These are phyloP conservation scores for Delphinapterus leucas DNA, from an alignment of 2,113 vertebrate genomes.

Conservation along the genomic window DNA sequence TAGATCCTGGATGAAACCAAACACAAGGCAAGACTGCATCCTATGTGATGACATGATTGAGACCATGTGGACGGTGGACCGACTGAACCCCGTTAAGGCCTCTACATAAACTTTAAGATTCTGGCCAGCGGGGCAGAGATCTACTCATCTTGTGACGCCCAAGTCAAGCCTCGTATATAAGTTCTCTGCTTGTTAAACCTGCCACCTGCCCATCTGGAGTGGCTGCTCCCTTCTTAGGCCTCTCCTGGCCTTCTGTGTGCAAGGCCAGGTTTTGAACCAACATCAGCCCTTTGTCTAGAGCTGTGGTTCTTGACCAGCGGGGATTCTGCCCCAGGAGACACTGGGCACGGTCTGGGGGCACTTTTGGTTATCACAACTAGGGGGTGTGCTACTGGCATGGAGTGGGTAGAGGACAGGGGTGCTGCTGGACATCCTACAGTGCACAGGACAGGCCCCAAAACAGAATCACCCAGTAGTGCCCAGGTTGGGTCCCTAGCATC, in stretches of 20 bases:
- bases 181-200: neutral
- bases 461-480: rapidly evolving
- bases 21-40: rapidly evolving
- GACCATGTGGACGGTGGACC: no score
- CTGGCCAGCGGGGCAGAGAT: neutral
- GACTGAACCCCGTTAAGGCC: no score
- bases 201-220: no score
- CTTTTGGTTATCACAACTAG: no score
- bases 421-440: rapidly evolving
- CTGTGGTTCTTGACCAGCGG: rapidly evolving
- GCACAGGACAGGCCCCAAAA: rapidly evolving
- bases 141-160: neutral
- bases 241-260: rapidly evolving
- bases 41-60: rapidly evolving
- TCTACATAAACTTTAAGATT: neutral
- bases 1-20: neutral
- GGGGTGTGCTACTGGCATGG: neutral
- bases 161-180: neutral
- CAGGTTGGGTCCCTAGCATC: neutral
- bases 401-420: rapidly evolving
- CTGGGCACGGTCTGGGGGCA: neutral
- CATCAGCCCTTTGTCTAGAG: neutral
- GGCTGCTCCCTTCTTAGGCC: neutral
- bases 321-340: neutral
- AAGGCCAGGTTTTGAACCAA: neutral